Conservation (phyloP, 2,888 invertebrate genomes). For the Tiliacea citrago region DNA sequence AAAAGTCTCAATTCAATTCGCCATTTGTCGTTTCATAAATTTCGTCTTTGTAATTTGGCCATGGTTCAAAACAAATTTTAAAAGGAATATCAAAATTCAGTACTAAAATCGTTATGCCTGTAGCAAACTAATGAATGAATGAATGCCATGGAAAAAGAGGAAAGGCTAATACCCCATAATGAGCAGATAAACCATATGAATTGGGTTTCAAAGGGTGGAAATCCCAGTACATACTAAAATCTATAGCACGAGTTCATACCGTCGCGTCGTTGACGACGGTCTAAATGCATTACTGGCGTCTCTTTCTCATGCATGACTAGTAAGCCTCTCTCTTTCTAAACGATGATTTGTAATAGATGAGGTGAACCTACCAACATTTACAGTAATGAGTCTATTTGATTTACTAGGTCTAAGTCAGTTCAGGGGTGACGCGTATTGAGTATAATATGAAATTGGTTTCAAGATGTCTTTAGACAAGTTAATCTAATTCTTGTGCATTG, state of each 20-base stretch:
- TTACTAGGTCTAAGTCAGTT: background rate
- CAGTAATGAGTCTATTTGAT: background rate
- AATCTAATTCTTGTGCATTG: background rate
- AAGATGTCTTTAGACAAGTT: background rate
- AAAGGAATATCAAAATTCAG: constrained; percentile 10
- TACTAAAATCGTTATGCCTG: constrained; percentile 8
- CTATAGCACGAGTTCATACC: constrained; percentile 7
- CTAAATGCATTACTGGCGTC: constrained; percentile 3
- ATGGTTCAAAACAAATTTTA: background rate
- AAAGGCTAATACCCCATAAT: constrained; percentile 47
- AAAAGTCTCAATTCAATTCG: background rate
- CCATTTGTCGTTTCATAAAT: background rate
- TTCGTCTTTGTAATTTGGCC: background rate
- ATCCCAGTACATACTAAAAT: constrained; percentile 21
- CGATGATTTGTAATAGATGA: background rate
- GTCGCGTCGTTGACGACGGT: constrained; percentile 9
- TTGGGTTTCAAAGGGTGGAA: constrained; percentile 41
- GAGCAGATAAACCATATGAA: constrained; percentile 47
- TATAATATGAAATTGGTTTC: background rate
- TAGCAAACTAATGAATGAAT: constrained; percentile 37
- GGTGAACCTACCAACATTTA: background rate
- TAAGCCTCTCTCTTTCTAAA: constrained; percentile 4
- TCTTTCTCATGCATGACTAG: constrained; percentile 10
- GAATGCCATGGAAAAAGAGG: constrained; percentile 33
- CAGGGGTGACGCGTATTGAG: background rate